Conservation (phyloP, 2,797 vertebrate genomes). For the Psittacula echo region DNA sequence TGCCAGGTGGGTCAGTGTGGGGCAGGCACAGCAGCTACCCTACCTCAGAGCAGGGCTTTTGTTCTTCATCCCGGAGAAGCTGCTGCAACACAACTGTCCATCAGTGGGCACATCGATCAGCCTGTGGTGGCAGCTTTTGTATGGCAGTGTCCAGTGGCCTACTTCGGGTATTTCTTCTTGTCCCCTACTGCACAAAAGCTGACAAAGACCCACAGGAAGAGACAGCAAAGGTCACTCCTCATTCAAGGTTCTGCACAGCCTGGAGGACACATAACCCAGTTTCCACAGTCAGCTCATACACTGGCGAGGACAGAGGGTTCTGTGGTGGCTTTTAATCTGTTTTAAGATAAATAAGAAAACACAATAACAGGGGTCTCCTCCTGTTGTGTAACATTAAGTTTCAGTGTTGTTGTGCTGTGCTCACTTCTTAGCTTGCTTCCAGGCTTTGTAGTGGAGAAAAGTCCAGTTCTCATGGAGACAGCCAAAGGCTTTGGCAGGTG, state of each 20-base stretch:
- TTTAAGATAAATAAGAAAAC: neutral
- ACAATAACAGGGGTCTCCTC: neutral
- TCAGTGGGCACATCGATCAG: neutral
- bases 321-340: neutral
- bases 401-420: fast-evolving
- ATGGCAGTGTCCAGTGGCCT: neutral
- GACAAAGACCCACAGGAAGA: neutral
- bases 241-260: neutral
- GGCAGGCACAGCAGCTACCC: neutral
- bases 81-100: fast-evolving
- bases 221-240: neutral
- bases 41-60: neutral
- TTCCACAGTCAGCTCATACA: neutral
- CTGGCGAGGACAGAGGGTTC: neutral
- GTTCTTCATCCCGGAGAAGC: neutral
- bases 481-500: slow-evolving; percentile 7
- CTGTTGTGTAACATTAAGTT: neutral
- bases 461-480: neutral
- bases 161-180: neutral
- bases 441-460: neutral
- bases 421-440: neutral
- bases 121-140: neutral
- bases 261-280: neutral
- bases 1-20: neutral
- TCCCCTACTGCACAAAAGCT: slow-evolving; percentile 8